Evolutionary conservation across 2,888 invertebrate genomes (phyloP).

Genomic region (Pediacus dermestoides): DNA sequence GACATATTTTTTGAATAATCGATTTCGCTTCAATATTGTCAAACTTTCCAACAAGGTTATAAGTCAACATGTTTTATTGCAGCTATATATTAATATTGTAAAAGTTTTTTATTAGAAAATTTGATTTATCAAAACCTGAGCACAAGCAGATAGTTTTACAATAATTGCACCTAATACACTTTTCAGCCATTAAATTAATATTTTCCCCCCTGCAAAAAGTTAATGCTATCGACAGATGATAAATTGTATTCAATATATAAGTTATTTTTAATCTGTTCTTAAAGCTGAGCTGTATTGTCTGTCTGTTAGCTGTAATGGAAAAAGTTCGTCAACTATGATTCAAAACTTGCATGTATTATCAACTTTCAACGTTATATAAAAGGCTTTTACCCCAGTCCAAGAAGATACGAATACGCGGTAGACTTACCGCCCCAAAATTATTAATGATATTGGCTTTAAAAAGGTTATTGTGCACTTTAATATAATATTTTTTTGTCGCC

Average conservation of each 20-base stretch:
- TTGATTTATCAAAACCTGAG: no score
- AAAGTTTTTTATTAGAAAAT: no score
- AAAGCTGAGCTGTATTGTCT: constrained; percentile 38
- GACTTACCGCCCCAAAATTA: constrained; percentile 13
- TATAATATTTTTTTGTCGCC: constrained; percentile 5
- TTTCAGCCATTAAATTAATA: no score
- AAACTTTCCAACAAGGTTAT: background rate
- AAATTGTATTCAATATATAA: constrained; percentile 36
- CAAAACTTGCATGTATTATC: constrained; percentile 43
- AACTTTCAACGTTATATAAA: constrained; percentile 35
- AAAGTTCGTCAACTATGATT: constrained; percentile 43
- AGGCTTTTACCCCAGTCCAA: constrained; percentile 24
- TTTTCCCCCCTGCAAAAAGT: constrained; percentile 14
- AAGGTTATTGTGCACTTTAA: constrained; percentile 1
- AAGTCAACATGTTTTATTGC: constrained; percentile 5
- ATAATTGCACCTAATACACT: no score
- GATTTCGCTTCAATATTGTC: constrained; percentile 4
- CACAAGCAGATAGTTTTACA: no score
- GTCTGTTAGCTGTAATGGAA: constrained; percentile 44
- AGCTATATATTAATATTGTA: no score
- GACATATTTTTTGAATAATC: constrained; percentile 5
- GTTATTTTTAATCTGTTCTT: constrained; percentile 39
- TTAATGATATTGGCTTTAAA: constrained; percentile 8
- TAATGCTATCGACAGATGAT: constrained; percentile 31
- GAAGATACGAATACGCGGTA: constrained; percentile 25